Evolutionary conservation across 2,797 vertebrate species (phyloP).

Genomic region (Sebastes matsubarae): DNA sequence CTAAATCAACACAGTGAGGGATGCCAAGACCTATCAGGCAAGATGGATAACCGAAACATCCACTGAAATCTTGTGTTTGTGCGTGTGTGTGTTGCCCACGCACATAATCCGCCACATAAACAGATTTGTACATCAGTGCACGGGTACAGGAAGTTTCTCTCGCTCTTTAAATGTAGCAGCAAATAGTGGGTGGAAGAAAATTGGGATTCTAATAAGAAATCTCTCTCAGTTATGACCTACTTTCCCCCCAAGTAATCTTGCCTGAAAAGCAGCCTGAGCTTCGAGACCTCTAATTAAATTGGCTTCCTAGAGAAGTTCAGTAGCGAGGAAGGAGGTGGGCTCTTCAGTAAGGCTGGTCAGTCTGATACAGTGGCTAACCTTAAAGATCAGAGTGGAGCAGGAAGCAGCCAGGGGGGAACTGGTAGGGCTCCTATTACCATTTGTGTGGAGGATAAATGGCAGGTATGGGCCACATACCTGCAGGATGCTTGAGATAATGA

Average conservation of each 20-base stretch:
- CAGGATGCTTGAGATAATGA: conserved; percentile 42
- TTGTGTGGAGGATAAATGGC: conserved; percentile 25
- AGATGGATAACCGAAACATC: conserved; percentile 65
- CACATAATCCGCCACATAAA: conserved; percentile 51
- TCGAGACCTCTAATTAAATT: conserved; percentile 65
- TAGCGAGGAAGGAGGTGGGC: conserved; percentile 33
- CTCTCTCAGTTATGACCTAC: conserved; percentile 73
- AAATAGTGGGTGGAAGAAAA: conserved; percentile 64
- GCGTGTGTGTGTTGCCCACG: conserved; percentile 36
- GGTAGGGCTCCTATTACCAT: conserved; percentile 26
- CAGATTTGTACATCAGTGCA: conserved; percentile 61
- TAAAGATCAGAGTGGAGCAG: conserved; percentile 44
- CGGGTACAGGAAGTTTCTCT: conserved; percentile 42
- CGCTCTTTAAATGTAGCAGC: conserved; percentile 62
- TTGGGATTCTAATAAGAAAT: conserved; percentile 56
- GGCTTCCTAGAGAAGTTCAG: conserved; percentile 48
- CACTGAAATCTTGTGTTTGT: conserved; percentile 36
- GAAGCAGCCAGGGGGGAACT: conserved; percentile 1
- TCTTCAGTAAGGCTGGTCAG: conserved; percentile 42
- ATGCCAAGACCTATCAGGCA: conserved; percentile 60
- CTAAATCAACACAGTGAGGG: conserved; percentile 70
- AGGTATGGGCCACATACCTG: conserved; percentile 20
- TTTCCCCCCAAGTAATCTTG: conserved; percentile 63
- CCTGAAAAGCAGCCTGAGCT: conserved; percentile 67
- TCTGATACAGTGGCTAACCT: conserved; percentile 33